These are phyloP conservation scores for Macrocentrus cingulum DNA, from an alignment of 1,140 invertebrate species.

Conservation along the genomic window DNA sequence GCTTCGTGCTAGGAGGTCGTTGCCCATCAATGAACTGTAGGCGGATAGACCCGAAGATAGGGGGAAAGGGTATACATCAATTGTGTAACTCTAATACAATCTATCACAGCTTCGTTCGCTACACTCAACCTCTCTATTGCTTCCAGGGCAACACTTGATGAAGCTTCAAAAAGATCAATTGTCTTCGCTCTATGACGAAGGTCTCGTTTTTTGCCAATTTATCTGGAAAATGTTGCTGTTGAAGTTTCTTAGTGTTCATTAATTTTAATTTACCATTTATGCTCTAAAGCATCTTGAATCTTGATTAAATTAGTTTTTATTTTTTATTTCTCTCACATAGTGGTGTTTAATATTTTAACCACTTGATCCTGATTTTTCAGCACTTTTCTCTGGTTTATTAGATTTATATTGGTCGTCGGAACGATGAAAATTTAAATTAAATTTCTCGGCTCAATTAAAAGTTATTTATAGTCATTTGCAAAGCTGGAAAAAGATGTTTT, in stretches of 20 bases:
- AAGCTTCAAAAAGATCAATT: slow-evolving; percentile 46
- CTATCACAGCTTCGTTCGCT: slow-evolving; percentile 50
- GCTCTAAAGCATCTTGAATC: too few species aligned
- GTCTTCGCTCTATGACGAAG: slow-evolving; percentile 40
- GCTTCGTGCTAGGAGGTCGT: too few species aligned
- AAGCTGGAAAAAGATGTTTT: too few species aligned
- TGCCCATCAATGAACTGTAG: slow-evolving; percentile 13
- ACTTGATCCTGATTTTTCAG: too few species aligned
- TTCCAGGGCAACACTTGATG: slow-evolving; percentile 25
- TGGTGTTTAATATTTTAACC: too few species aligned
- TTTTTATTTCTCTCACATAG: too few species aligned
- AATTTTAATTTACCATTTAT: background rate
- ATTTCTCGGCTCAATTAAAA: too few species aligned
- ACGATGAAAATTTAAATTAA: too few species aligned
- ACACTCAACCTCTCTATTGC: slow-evolving; percentile 15
- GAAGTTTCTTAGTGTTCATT: slow-evolving; percentile 7
- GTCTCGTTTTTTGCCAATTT: slow-evolving; percentile 15
- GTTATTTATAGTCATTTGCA: too few species aligned
- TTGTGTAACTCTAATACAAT: slow-evolving; percentile 48
- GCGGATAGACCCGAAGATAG: slow-evolving; percentile 14
- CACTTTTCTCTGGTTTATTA: too few species aligned
- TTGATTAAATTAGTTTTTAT: too few species aligned
- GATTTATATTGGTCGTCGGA: too few species aligned
- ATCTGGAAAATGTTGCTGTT: slow-evolving; percentile 2
- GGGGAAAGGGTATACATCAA: slow-evolving; percentile 29